Base-by-base conservation (phyloP, 2,113 vertebrate genomes). In the Catharus bicknelli region DNA sequence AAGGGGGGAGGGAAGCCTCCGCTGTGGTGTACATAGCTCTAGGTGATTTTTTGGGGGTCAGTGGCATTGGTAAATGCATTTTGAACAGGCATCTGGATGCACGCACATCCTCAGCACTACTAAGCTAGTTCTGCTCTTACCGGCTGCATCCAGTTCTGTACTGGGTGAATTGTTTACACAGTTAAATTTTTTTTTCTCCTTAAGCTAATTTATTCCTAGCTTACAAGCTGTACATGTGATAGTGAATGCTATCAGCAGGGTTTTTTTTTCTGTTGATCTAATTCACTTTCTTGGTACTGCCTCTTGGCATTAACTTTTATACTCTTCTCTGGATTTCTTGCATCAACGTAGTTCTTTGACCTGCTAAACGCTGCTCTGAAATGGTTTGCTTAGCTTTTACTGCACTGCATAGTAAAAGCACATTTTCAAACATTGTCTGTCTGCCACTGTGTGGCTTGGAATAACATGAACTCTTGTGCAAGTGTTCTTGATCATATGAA, bases 321-420 rank as follows among this genome's bases (percentile, higher is more conserved):
- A 96, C 88, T 86, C 6, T 50, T 74, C 64, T 83, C 87, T 88
- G 73, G 82, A 72, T 91, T 91, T 86, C 88, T 90, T 3, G 12
- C 90, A 79, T 86, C 36, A 18, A 16, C 50, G 6, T 57, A 83
- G 78, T 68, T 91, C 89, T 92, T 64, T 80, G 82, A 92, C 84
- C 86, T 91, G 89, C 89, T 94, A 91, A 94, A 77, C 32, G 74
- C 89, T 90, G 72, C 72, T 83, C 78, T 85, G 48, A 92, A 95
- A 93, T 57, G 85, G 67, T 87, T 93, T 96, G 93, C 82, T 86
- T 74, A 57, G 94, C 93, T 96, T 96, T 96, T 96, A 94, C 96
- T 95, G 75, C 3, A 53, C 68, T 69, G 55, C 61, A 68, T 53
- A 72, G 95, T 96, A 95, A 95, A 95, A 95, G 96, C 96, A 94